Evolutionary conservation across 1,140 invertebrate species (phyloP).

Genomic region (Sitodiplosis mosellana): DNA sequence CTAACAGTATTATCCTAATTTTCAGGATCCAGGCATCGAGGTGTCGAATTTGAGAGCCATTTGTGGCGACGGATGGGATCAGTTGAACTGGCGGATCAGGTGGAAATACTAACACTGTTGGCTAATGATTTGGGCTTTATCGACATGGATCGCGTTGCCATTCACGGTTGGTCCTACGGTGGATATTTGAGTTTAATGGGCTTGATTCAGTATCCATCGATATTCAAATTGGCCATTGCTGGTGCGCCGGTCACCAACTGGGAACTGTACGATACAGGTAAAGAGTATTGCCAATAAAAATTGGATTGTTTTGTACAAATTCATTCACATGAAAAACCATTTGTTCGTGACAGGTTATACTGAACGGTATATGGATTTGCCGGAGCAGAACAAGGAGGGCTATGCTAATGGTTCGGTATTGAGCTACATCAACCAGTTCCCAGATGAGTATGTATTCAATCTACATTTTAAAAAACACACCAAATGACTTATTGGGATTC

Average conservation of each 20-base stretch:
- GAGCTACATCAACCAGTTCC: slow-evolving; percentile 66
- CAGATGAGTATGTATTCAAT: slow-evolving; percentile 58
- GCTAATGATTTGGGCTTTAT: slow-evolving; percentile 70
- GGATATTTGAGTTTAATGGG: slow-evolving; percentile 76
- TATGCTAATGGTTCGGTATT: slow-evolving; percentile 64
- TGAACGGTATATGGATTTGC: slow-evolving; percentile 91
- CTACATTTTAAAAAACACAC: too few species aligned
- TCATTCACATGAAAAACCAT: not conserved
- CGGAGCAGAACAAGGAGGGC: slow-evolving; percentile 56
- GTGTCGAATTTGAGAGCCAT: slow-evolving; percentile 77
- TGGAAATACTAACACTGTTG: slow-evolving; percentile 82
- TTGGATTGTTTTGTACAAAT: not conserved
- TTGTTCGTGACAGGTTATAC: slow-evolving; percentile 86
- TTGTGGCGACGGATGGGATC: slow-evolving; percentile 80
- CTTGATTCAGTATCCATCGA: slow-evolving; percentile 58
- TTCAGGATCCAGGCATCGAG: slow-evolving; percentile 78
- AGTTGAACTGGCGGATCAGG: slow-evolving; percentile 90
- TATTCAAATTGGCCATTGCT: slow-evolving; percentile 82
- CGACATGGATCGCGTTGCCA: slow-evolving; percentile 79
- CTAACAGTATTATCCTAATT: too few species aligned
- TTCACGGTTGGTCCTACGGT: slow-evolving; percentile 98
- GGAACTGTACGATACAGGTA: slow-evolving; percentile 54
- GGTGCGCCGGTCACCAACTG: slow-evolving; percentile 95
- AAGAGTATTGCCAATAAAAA: not conserved
- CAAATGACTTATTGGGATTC: too few species aligned